Percentiles rank a stretch among this genome's conserved stretches.
Evolutionary conservation across 2,888 invertebrate species (phyloP).

Genomic region (Seira musarum): DNA sequence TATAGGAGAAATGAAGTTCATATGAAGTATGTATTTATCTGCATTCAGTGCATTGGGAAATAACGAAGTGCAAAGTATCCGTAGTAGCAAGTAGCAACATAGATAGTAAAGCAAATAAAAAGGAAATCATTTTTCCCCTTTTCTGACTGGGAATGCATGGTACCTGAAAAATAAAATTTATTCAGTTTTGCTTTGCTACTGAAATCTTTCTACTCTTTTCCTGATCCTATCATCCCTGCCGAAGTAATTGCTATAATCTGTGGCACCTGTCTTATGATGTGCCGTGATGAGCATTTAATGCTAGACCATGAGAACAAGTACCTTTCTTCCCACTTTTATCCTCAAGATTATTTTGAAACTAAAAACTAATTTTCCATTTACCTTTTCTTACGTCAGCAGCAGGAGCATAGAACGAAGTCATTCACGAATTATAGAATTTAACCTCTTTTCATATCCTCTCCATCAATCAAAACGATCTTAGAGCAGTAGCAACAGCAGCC

Average conservation of each 20-base stretch:
- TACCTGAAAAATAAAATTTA: neutral
- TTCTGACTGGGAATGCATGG: too few species aligned
- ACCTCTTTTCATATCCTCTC: neutral
- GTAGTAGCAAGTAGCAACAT: too few species aligned
- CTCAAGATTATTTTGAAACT: neutral
- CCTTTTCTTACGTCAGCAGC: neutral
- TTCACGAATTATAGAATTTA: neutral
- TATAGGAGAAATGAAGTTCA: neutral
- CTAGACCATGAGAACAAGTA: neutral
- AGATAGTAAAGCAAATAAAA: too few species aligned
- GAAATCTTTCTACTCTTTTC: neutral
- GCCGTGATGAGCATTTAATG: neutral
- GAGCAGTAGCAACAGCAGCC: too few species aligned
- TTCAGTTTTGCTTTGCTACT: neutral
- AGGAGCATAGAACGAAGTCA: neutral
- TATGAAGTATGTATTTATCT: too few species aligned
- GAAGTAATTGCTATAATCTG: neutral
- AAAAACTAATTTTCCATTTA: neutral
- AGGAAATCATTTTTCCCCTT: too few species aligned
- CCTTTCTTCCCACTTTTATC: neutral
- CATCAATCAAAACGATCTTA: too few species aligned
- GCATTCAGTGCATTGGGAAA: too few species aligned
- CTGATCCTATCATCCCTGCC: neutral
- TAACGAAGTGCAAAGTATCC: too few species aligned
- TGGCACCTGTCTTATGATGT: neutral